Evolutionary conservation across 2,797 vertebrate species (phyloP).

Genomic region (Danio aesculapii): DNA sequence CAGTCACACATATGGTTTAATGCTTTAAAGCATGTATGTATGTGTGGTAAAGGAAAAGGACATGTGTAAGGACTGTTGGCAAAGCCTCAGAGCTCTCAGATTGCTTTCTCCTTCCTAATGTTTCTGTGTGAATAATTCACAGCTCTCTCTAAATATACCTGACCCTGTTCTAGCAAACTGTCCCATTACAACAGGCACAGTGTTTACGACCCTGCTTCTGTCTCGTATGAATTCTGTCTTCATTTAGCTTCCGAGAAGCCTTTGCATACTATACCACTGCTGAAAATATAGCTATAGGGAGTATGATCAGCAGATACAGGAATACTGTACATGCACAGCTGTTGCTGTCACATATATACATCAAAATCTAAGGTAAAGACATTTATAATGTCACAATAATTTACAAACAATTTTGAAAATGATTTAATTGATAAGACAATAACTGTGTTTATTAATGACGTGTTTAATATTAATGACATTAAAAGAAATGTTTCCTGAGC

Average conservation of each 20-base stretch:
- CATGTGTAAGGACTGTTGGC: slow-evolving; percentile 33
- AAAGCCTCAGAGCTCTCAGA: slow-evolving; percentile 53
- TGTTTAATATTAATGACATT: too few species aligned
- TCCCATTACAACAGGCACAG: slow-evolving; percentile 25
- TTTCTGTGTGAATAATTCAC: slow-evolving; percentile 63
- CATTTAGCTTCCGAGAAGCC: slow-evolving; percentile 28
- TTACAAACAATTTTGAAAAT: too few species aligned
- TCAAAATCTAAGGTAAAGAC: neutral
- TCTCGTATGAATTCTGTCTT: slow-evolving; percentile 10
- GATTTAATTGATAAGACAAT: too few species aligned
- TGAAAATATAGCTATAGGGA: slow-evolving; percentile 7
- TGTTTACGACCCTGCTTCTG: slow-evolving; percentile 36
- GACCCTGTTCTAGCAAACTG: slow-evolving; percentile 21
- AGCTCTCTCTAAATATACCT: slow-evolving; percentile 62
- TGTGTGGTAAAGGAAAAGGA: slow-evolving; percentile 1
- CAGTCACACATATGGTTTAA: neutral
- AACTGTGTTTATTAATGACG: too few species aligned
- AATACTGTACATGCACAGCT: neutral
- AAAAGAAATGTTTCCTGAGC: too few species aligned
- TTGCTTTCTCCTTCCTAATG: slow-evolving; percentile 59
- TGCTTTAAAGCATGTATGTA: slow-evolving; percentile 3
- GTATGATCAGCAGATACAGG: slow-evolving; percentile 16
- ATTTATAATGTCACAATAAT: neutral
- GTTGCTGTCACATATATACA: neutral
- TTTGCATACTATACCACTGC: neutral